Evolutionary conservation across 2,888 invertebrate genomes (phyloP).

Genomic region (Andrena trimmerana): DNA sequence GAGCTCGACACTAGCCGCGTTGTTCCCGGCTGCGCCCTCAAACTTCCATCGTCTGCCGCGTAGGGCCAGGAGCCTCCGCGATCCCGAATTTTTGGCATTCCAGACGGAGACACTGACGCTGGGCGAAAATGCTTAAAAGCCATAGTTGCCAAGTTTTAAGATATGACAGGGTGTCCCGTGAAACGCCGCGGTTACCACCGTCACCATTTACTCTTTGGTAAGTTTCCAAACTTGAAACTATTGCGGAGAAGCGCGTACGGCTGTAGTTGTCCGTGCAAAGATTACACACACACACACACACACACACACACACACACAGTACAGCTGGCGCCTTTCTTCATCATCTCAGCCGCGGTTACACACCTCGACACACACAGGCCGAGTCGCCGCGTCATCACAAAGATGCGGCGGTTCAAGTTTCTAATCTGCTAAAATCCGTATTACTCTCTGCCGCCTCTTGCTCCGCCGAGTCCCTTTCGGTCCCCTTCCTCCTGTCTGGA

Average conservation of each 20-base stretch:
- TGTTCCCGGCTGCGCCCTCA: not conserved
- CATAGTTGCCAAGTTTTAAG: conserved; percentile 73
- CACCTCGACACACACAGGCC: conserved; percentile 31
- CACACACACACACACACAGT: not conserved
- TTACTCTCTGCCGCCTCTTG: not conserved
- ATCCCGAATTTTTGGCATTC: conserved; percentile 52
- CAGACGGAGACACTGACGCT: conserved; percentile 2
- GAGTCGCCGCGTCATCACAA: conserved; percentile 51
- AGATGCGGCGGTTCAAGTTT: conserved; percentile 54
- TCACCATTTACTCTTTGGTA: conserved; percentile 72
- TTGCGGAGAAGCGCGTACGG: conserved; percentile 59
- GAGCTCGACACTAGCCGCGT: not conserved
- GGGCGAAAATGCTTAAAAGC: conserved; percentile 71
- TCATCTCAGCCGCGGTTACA: conserved; percentile 50
- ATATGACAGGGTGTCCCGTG: conserved; percentile 55
- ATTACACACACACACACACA: not conserved
- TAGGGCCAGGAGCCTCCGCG: not conserved
- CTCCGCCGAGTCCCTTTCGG: not conserved
- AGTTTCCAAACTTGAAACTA: conserved; percentile 76
- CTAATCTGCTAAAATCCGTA: conserved; percentile 64
- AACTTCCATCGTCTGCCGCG: not conserved
- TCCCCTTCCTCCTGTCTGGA: not conserved
- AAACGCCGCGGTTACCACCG: conserved; percentile 47
- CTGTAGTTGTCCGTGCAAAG: conserved; percentile 28
- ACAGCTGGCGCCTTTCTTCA: conserved; percentile 34